These are phyloP conservation scores for Microcebus jonahi DNA, from an alignment of 2,113 vertebrate species.

Conservation along the genomic window DNA sequence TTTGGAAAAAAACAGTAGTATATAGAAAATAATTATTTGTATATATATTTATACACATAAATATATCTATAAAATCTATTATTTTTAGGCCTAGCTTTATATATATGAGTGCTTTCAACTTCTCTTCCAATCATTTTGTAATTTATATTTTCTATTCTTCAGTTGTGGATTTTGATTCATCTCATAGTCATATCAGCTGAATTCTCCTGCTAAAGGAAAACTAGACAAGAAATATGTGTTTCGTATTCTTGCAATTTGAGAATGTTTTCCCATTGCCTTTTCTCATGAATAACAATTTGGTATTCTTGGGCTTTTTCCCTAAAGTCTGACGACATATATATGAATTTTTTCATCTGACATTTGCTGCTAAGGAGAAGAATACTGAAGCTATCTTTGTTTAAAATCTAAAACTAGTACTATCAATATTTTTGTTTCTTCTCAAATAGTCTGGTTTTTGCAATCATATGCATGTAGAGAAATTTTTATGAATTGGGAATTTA, in stretches of 20 bases:
- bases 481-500: neutral
- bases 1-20: neutral
- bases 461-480: neutral
- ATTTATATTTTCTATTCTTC: neutral
- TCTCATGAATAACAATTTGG: conserved; percentile 46
- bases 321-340: neutral
- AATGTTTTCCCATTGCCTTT: conserved; percentile 16
- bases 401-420: neutral
- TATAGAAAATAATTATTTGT: neutral
- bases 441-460: neutral
- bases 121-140: neutral
- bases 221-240: neutral
- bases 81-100: neutral
- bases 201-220: neutral
- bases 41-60: neutral
- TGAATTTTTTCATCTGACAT: conserved; percentile 39
- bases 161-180: neutral
- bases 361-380: conserved; percentile 14
- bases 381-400: neutral
- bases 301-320: neutral
- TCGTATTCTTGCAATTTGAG: conserved; percentile 26
- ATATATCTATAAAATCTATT: neutral
- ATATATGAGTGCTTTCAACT: neutral
- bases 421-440: neutral
- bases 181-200: neutral